These are phyloP conservation scores for Antheraea pernyi DNA, from an alignment of 1,140 invertebrate species.

Conservation along the genomic window DNA sequence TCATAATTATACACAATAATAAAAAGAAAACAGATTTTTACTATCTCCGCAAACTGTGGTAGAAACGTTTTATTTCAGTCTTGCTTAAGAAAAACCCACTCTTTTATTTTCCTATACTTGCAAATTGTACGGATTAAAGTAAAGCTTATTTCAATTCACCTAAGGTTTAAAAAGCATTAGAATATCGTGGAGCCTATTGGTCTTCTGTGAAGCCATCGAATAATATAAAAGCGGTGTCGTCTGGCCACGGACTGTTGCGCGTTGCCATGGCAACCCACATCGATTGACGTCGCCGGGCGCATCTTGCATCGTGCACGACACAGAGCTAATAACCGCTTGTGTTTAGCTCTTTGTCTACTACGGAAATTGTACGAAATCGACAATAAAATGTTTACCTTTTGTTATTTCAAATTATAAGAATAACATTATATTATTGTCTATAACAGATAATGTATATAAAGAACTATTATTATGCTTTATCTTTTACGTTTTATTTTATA, in stretches of 20 bases:
- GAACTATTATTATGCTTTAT: too few species aligned
- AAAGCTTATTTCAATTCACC: neutral
- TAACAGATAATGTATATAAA: neutral
- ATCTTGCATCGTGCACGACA: constrained; percentile 66
- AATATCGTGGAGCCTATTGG: neutral
- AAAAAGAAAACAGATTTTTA: neutral
- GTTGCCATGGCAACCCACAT: constrained; percentile 65
- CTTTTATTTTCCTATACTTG: neutral
- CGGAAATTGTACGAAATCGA: neutral
- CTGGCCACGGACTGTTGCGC: constrained; percentile 32
- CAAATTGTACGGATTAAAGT: neutral
- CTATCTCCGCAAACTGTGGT: neutral
- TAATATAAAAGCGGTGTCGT: constrained; percentile 19
- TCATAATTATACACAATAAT: neutral
- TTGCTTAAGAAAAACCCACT: neutral
- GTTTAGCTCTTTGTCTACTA: neutral
- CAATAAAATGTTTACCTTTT: neutral
- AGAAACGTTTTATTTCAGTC: constrained; percentile 1
- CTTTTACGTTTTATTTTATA: too few species aligned
- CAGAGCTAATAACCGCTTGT: constrained; percentile 42
- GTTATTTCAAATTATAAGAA: too few species aligned
- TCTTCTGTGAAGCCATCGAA: constrained; percentile 3
- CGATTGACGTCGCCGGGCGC: constrained; percentile 60
- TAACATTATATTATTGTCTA: too few species aligned
- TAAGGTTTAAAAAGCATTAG: constrained; percentile 2